A percentile compares a stretch with the other conserved stretches of the same genome.
phyloP scores from a whole-genome alignment of 2,113 vertebrate genomes.

The Hippocampus zosterae region DNA sequence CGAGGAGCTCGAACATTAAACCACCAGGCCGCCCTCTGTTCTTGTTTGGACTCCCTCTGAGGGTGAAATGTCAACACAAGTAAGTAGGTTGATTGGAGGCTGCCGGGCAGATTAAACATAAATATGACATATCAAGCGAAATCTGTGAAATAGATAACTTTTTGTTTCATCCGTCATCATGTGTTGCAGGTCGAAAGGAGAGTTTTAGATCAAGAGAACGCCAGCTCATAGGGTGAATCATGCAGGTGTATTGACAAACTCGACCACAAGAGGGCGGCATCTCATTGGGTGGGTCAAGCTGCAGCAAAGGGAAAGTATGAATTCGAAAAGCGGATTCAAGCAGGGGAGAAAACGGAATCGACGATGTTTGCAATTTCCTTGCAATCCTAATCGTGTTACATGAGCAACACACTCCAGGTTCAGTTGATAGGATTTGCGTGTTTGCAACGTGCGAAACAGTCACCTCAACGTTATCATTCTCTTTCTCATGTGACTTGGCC shows the following conservation, averaged over 20 bases:
- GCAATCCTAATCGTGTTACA: neutral
- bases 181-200: neutral
- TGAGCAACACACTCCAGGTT: neutral
- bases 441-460: constrained; percentile 23
- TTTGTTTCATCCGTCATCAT: neutral
- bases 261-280: no score
- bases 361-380: neutral
- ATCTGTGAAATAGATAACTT: neutral
- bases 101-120: neutral
- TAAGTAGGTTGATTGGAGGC: constrained; percentile 2
- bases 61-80: constrained; percentile 38
- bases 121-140: neutral
- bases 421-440: constrained; percentile 5
- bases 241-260: no score
- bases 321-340: neutral
- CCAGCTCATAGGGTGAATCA: constrained; percentile 27
- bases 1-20: constrained; percentile 39
- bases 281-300: no score
- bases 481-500: constrained; percentile 16
- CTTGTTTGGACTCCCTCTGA: constrained; percentile 23
- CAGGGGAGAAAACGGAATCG: no score
- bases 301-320: neutral
- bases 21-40: constrained; percentile 13
- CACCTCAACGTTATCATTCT: constrained; percentile 37
- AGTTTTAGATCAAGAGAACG: constrained; percentile 35